phyloP scores from a whole-genome alignment of 2,797 vertebrate genomes.

The Bucorvus abyssinicus region DNA sequence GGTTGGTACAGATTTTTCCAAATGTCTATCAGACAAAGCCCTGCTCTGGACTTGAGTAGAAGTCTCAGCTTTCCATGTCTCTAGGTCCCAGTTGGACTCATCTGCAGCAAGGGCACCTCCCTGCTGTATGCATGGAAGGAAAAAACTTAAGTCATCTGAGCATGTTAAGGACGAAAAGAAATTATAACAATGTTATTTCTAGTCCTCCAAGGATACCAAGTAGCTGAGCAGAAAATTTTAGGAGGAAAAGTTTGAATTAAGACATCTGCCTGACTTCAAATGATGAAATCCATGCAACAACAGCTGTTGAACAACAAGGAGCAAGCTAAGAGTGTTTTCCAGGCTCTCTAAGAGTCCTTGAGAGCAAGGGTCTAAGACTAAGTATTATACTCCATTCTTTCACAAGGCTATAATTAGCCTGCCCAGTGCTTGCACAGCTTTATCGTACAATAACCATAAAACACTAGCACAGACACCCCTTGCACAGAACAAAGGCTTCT shows the following conservation, averaged over 20 bases:
- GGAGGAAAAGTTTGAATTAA: not conserved
- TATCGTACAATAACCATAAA: not conserved
- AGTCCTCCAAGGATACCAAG: not conserved
- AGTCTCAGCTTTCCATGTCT: not conserved
- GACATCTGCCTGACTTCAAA: not conserved
- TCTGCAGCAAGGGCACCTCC: not conserved
- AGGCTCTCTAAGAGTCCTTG: not conserved
- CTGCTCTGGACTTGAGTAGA: not conserved
- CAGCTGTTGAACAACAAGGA: not conserved
- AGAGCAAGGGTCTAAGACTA: not conserved
- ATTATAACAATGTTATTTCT: not conserved
- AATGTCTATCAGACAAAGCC: not conserved
- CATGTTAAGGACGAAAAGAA: not conserved
- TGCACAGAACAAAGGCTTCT: not conserved
- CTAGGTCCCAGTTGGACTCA: not conserved
- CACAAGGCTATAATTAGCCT: constrained; percentile 7
- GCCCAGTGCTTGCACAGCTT: not conserved
- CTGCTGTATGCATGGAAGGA: not conserved
- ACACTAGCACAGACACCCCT: not conserved
- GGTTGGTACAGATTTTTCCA: not conserved
- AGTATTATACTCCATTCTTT: not conserved
- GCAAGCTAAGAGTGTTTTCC: not conserved
- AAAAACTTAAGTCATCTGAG: not conserved
- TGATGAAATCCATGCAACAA: not conserved
- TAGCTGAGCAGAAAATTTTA: not conserved